Evolutionary conservation across 2,888 invertebrate genomes (phyloP), one percentile per base, ranked within the genome.

Genomic region (Agonopterix heracliana): DNA sequence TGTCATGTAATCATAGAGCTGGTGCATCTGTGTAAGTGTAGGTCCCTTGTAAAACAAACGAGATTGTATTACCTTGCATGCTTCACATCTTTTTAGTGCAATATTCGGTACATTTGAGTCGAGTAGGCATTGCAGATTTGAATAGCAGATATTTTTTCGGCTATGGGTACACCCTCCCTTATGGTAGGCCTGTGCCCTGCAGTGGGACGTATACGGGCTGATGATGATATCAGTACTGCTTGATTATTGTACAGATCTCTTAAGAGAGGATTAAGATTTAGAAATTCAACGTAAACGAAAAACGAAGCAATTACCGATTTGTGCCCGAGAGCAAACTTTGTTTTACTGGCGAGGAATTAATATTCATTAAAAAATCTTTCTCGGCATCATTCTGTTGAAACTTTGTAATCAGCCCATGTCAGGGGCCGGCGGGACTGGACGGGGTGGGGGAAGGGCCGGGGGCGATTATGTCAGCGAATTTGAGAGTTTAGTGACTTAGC

Each of bases 291-390:
- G 63, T 62, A 64, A 78, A 74, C 74, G 74, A 71, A 78, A 81
- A 81, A 76, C 73, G 75, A 73, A 76, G 78, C 79, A 81, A 82
- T 85, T 83, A 81, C 80, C 73, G 73, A 81, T 81, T 77, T 77
- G 68, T 73, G 73, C 71, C 52, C 68, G 68, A 76, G 70, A 76
- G 68, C 71, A 81, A 86, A 85, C 78, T 87, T 87, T 87, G 81
- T 83, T 82, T 80, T 78, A 79, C 79, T 81, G 73, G 72, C 70
- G 73, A 71, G 72, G 79, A 82, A 86, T 87, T 87, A 87, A 87
- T 87, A 86, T 87, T 85, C 88, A 87, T 87, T 86, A 85, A 85
- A 86, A 85, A 84, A 83, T 83, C 79, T 81, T 78, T 77, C 77
- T 69, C 77, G 74, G 67, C 76, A 76, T 81, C 80, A 79, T 81